Evolutionary conservation across 2,797 vertebrate species (phyloP).

Genomic region (Avahi laniger): DNA sequence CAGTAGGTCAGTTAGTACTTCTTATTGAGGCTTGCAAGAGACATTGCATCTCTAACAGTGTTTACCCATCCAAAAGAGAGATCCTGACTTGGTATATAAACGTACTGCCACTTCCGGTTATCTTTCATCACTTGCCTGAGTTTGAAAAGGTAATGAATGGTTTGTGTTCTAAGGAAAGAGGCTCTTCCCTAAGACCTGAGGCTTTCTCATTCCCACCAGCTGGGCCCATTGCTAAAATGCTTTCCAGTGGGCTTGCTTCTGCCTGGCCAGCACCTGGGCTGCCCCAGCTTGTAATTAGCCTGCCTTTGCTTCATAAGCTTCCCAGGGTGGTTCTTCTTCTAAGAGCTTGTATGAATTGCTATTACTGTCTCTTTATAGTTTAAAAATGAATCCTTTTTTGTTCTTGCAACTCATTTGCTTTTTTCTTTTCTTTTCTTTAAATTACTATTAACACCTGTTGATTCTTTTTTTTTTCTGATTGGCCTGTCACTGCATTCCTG

Average conservation of each 20-base stretch:
- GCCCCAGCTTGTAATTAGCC: constrained; percentile 61
- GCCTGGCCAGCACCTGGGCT: constrained; percentile 58
- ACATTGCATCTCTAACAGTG: not conserved
- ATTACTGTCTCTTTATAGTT: constrained; percentile 81
- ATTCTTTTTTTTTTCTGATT: constrained; percentile 83
- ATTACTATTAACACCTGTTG: constrained; percentile 82
- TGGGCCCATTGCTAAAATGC: constrained; percentile 63
- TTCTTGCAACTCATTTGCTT: constrained; percentile 87
- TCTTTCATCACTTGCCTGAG: constrained; percentile 67
- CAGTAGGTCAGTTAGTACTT: constrained; percentile 30
- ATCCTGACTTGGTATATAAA: constrained; percentile 58
- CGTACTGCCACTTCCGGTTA: constrained; percentile 49
- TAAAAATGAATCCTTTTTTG: constrained; percentile 82
- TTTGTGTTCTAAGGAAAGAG: constrained; percentile 64
- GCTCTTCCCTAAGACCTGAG: constrained; percentile 45
- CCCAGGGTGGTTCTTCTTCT: constrained; percentile 73
- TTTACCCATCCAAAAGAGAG: constrained; percentile 58
- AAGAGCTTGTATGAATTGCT: constrained; percentile 81
- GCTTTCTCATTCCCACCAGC: constrained; percentile 67
- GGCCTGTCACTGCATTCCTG: constrained; percentile 87
- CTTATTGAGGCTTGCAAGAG: constrained; percentile 48
- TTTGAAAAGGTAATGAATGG: constrained; percentile 75
- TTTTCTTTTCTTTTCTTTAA: constrained; percentile 86
- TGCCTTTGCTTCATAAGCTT: constrained; percentile 69
- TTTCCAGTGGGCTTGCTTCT: constrained; percentile 63